Evolutionary conservation across 1,140 invertebrate genomes (phyloP).

Genomic region (Lysiphlebus fabarum): DNA sequence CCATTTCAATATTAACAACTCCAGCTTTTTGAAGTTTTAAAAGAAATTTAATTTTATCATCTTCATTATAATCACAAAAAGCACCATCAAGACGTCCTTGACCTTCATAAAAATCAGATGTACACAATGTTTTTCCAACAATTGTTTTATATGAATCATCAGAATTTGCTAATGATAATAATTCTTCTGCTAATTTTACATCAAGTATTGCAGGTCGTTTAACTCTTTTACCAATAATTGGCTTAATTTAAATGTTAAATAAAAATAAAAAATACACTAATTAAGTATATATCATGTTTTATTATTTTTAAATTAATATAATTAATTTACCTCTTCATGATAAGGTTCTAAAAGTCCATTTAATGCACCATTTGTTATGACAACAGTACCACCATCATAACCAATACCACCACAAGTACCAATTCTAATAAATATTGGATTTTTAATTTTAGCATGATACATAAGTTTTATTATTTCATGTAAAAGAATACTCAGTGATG

Average conservation of each 20-base stretch:
- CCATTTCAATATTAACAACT: conserved; percentile 98
- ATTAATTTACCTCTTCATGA: conserved; percentile 61
- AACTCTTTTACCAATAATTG: conserved; percentile 82
- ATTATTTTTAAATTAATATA: conserved; percentile 4
- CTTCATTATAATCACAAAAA: conserved; percentile 89
- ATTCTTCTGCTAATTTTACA: conserved; percentile 70
- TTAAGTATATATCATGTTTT: neutral
- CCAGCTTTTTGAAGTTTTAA: conserved; percentile 71
- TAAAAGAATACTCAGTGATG: conserved; percentile 85
- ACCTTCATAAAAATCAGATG: conserved; percentile 96
- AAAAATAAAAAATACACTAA: conserved; percentile 2
- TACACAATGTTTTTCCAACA: conserved; percentile 90
- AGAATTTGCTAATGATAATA: conserved; percentile 69
- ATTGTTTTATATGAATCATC: conserved; percentile 80
- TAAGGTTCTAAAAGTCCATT: conserved; percentile 73
- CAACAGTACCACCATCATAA: conserved; percentile 81
- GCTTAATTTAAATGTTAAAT: conserved; percentile 60
- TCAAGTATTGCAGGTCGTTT: conserved; percentile 80
- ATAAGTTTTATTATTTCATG: conserved; percentile 94
- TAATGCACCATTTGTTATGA: conserved; percentile 82
- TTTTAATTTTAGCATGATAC: conserved; percentile 82
- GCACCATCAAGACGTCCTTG: conserved; percentile 94
- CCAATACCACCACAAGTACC: conserved; percentile 91
- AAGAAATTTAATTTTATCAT: conserved; percentile 89
- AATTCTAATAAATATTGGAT: conserved; percentile 87